These are phyloP conservation scores for Aptenodytes patagonicus DNA, from an alignment of 2,113 vertebrate genomes.

Conservation along the genomic window DNA sequence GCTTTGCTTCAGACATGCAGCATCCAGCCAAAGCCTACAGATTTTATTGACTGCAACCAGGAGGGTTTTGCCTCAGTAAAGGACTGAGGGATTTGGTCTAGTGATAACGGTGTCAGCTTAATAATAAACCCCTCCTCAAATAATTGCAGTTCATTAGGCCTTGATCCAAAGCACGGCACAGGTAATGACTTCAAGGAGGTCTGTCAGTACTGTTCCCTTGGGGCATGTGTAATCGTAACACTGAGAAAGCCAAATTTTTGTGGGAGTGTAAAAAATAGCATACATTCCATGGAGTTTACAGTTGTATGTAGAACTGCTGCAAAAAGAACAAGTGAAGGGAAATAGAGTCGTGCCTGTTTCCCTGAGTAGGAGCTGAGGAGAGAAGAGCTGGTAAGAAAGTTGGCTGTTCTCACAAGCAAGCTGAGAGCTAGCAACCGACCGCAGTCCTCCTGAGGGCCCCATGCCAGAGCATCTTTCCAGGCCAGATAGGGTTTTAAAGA, in stretches of 20 bases:
- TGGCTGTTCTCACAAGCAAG: not conserved
- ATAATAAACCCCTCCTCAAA: not conserved
- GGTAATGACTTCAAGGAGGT: not conserved
- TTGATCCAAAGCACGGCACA: not conserved
- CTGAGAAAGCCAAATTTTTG: not conserved
- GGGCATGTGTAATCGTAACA: not conserved
- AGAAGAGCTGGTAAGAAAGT: not conserved
- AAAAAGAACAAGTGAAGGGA: not conserved
- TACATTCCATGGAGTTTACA: not conserved
- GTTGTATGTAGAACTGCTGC: not conserved
- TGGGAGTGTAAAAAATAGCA: not conserved
- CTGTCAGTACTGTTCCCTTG: not conserved
- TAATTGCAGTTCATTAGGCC: not conserved
- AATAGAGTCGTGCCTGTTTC: accelerated
- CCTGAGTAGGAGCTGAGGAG: not conserved
- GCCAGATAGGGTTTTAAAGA: not conserved
- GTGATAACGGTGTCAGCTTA: not conserved
- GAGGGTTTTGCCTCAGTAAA: not conserved
- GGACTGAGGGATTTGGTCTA: not conserved
- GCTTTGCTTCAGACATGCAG: not conserved
- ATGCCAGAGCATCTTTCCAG: not conserved
- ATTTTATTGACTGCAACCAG: not conserved
- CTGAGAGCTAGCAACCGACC: not conserved
- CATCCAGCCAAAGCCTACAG: not conserved
- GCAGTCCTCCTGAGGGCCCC: not conserved